A percentile compares a stretch with the other conserved stretches of the same genome.
phyloP scores from a whole-genome alignment of 2,888 invertebrate species.

The Arctia plantaginis region DNA sequence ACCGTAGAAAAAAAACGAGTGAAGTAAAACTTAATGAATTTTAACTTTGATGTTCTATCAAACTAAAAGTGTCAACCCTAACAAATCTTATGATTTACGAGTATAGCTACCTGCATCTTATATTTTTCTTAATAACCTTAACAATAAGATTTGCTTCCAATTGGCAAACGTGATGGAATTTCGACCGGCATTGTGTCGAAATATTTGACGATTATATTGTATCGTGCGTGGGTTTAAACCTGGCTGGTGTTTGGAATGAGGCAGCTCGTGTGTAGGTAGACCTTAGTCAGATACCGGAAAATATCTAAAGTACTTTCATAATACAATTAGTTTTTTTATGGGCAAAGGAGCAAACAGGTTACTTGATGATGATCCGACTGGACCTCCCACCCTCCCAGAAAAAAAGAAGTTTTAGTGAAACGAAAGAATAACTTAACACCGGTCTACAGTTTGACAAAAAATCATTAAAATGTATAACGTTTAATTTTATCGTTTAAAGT shows the following conservation, averaged over 20 bases:
- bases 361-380: too few species aligned
- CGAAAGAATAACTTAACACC: too few species aligned
- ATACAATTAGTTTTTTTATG: neutral
- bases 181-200: slow-evolving; percentile 6
- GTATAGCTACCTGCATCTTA: neutral
- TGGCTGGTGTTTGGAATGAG: neutral
- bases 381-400: too few species aligned
- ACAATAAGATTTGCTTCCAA: neutral
- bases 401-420: too few species aligned
- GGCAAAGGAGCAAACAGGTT: neutral
- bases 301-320: neutral
- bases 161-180: slow-evolving; percentile 5
- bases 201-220: neutral
- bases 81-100: neutral
- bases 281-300: slow-evolving; percentile 1
- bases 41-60: neutral
- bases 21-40: too few species aligned
- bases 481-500: too few species aligned
- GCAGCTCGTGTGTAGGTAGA: neutral
- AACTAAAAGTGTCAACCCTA: neutral
- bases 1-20: too few species aligned
- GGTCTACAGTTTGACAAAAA: too few species aligned
- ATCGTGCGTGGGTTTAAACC: neutral
- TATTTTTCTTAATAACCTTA: neutral
- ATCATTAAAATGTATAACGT: too few species aligned